These are phyloP conservation scores for Pogonus chalceus DNA, from an alignment of 1,140 invertebrate species.

Conservation along the genomic window DNA sequence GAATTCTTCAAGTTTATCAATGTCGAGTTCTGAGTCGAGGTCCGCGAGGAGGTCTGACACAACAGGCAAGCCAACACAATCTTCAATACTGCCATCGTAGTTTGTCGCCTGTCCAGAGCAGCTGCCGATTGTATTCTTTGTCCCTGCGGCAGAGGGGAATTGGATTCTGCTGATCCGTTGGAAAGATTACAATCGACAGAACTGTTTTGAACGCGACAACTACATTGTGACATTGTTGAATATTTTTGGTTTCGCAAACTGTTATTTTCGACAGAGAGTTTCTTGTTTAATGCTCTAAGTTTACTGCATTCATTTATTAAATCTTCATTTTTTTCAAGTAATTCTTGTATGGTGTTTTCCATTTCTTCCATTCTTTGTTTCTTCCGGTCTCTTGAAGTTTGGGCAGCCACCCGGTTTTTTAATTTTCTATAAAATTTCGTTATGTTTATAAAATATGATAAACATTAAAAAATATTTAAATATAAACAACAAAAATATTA, in stretches of 20 bases:
- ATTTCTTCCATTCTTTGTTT: constrained; percentile 85
- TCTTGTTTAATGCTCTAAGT: constrained; percentile 53
- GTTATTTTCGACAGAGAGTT: constrained; percentile 51
- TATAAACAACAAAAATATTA: background rate
- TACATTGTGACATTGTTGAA: constrained; percentile 33
- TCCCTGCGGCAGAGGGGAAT: constrained; percentile 73
- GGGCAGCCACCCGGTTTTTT: constrained; percentile 95
- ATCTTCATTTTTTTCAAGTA: constrained; percentile 55
- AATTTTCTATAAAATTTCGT: constrained; percentile 77
- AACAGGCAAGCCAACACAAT: constrained; percentile 66
- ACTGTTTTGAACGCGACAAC: constrained; percentile 35
- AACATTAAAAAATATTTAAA: background rate
- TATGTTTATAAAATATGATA: constrained; percentile 10
- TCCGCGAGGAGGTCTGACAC: constrained; percentile 65
- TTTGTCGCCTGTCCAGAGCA: constrained; percentile 34
- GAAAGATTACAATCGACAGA: constrained; percentile 46
- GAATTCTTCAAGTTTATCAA: constrained; percentile 63
- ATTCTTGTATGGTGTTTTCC: constrained; percentile 56
- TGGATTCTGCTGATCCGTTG: constrained; percentile 66
- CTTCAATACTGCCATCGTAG: constrained; percentile 42
- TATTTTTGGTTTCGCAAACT: constrained; percentile 43
- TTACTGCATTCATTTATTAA: constrained; percentile 52
- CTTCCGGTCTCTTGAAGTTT: constrained; percentile 93
- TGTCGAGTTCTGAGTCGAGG: constrained; percentile 52
- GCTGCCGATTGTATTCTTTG: constrained; percentile 50